These are phyloP conservation scores for Holothuria glaberrima DNA, from an alignment of 35 echinoderm and acorn worm genomes.

Conservation along the genomic window DNA sequence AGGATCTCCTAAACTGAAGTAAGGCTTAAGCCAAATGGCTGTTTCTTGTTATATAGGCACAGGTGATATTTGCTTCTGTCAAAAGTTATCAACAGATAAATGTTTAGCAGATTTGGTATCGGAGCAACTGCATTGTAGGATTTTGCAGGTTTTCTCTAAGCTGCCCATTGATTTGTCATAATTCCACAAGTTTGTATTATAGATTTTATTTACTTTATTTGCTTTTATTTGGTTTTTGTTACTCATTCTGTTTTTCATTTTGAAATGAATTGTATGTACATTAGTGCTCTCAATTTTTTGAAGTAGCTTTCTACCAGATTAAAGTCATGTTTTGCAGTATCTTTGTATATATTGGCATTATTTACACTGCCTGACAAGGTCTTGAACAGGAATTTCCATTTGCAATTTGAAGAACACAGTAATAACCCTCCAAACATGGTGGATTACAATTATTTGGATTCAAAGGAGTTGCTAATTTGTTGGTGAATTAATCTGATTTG, in stretches of 20 bases:
- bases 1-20: constrained; percentile 42
- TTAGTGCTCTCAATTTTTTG: background rate
- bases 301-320: no score
- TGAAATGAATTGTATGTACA: constrained; percentile 44
- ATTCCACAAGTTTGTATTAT: constrained; percentile 52
- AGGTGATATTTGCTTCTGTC: background rate
- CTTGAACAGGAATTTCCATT: constrained; percentile 23
- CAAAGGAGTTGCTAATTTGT: no score
- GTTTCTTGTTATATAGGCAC: no score
- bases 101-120: background rate
- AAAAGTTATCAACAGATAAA: background rate
- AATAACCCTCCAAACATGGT: constrained; percentile 54
- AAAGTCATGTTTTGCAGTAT: constrained; percentile 14
- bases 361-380: constrained; percentile 46
- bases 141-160: background rate
- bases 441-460: constrained; percentile 33
- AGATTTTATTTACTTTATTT: constrained; percentile 30
- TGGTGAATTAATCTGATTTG: no score
- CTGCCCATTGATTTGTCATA: constrained; percentile 41
- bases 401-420: constrained; percentile 60
- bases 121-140: background rate
- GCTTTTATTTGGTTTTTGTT: constrained; percentile 15
- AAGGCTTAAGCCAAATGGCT: no score
- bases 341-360: constrained; percentile 65
- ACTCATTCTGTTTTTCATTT: constrained; percentile 14